These are phyloP conservation scores for Odocoileus virginianus DNA, from an alignment of 2,113 vertebrate genomes.

Conservation along the genomic window DNA sequence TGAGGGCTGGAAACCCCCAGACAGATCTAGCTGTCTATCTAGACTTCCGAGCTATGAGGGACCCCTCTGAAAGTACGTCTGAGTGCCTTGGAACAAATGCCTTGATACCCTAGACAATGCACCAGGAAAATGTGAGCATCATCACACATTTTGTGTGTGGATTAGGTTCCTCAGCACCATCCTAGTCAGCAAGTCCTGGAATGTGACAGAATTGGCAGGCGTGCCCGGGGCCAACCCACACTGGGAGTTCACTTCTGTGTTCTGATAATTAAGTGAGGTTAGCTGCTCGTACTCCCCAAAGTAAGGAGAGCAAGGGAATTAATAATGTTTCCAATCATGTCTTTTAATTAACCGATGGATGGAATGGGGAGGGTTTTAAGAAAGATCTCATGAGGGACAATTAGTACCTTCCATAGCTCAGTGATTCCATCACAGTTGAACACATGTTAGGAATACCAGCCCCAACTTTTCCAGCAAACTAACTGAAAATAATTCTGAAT, in stretches of 20 bases:
- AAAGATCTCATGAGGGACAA: neutral
- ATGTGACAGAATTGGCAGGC: neutral
- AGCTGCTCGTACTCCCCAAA: neutral
- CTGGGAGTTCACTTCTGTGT: neutral
- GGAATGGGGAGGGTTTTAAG: neutral
- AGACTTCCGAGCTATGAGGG: neutral
- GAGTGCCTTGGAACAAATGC: neutral
- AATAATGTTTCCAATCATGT: neutral
- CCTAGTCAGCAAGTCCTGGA: neutral
- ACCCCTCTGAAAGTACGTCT: neutral
- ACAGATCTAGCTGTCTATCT: neutral
- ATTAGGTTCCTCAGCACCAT: neutral
- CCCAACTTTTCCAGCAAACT: neutral
- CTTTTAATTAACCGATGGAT: neutral
- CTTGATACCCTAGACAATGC: neutral
- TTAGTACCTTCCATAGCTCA: slow-evolving; percentile 13
- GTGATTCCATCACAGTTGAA: neutral
- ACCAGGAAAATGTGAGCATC: neutral
- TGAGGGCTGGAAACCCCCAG: neutral
- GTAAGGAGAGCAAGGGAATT: neutral
- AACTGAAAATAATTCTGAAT: slow-evolving; percentile 19
- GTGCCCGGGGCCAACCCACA: no score
- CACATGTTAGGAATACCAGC: neutral
- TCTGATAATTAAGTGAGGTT: neutral
- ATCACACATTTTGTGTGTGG: neutral